A percentile compares a stretch with the other conserved stretches of the same genome.
phyloP scores from a whole-genome alignment of 2,797 vertebrate genomes.

The Adrianichthys oophorus region DNA sequence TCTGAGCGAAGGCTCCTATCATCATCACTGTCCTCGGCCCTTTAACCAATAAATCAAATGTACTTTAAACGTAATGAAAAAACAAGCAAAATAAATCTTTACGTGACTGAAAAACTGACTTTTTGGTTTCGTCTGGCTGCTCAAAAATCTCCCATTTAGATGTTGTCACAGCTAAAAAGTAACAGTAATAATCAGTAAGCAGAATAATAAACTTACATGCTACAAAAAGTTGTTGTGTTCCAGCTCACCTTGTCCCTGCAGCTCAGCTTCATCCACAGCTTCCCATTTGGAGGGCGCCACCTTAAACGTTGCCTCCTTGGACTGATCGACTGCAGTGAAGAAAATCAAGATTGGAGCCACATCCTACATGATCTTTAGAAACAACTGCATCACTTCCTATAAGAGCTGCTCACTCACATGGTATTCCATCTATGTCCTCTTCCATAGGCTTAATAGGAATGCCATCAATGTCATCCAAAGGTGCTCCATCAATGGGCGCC shows the following conservation, averaged over 20 bases:
- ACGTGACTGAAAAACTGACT: conserved; percentile 63
- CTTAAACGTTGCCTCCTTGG: conserved; percentile 93
- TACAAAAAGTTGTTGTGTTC: background rate
- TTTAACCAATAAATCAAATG: conserved; percentile 34
- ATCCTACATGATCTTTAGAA: background rate
- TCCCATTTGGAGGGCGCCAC: conserved; percentile 98
- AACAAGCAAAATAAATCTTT: background rate
- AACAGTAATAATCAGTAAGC: background rate
- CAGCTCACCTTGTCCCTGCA: conserved; percentile 88
- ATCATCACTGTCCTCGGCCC: conserved; percentile 87
- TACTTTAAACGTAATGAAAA: background rate
- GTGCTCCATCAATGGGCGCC: conserved; percentile 83
- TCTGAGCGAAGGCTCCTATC: conserved; percentile 87
- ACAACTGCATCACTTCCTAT: background rate
- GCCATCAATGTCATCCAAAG: conserved; percentile 91
- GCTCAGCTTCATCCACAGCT: conserved; percentile 92
- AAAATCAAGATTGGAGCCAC: conserved; percentile 2
- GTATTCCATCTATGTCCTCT: conserved; percentile 95
- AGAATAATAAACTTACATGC: background rate
- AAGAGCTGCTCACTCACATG: conserved; percentile 78
- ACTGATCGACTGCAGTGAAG: conserved; percentile 80
- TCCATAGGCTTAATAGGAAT: conserved; percentile 91
- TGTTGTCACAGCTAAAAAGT: conserved; percentile 88
- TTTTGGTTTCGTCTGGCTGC: conserved; percentile 89
- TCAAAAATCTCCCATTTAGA: conserved; percentile 98